phyloP scores from a whole-genome alignment of 2,113 vertebrate species.

The Sturnus vulgaris region DNA sequence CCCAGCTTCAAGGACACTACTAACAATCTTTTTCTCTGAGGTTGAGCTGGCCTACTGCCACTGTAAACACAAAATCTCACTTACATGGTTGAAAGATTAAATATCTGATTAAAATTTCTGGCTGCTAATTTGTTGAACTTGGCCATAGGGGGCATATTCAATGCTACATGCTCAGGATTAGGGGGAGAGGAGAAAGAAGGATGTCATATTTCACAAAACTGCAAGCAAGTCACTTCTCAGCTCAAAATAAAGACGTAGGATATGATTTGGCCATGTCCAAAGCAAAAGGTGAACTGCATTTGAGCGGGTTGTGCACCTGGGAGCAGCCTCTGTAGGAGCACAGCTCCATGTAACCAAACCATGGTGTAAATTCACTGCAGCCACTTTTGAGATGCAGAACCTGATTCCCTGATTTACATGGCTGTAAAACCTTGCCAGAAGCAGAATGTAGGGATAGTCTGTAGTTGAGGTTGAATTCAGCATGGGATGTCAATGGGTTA shows the following conservation, averaged over 20 bases:
- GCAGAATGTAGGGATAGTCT: neutral
- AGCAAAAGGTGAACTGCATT: neutral
- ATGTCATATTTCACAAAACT: neutral
- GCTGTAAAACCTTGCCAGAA: neutral
- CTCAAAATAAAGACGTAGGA: slow-evolving; percentile 15
- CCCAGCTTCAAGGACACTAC: slow-evolving; percentile 65
- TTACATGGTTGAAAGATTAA: slow-evolving; percentile 80
- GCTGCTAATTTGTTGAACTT: slow-evolving; percentile 81
- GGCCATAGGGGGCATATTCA: slow-evolving; percentile 52
- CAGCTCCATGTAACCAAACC: neutral
- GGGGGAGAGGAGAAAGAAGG: neutral
- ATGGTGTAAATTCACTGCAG: neutral
- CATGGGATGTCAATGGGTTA: neutral
- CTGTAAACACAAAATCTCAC: slow-evolving; percentile 73
- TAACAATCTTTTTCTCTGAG: slow-evolving; percentile 69
- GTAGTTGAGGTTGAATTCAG: neutral
- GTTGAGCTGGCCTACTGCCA: slow-evolving; percentile 72
- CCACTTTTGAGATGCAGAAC: neutral
- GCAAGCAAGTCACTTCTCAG: slow-evolving; percentile 28
- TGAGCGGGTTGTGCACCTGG: neutral
- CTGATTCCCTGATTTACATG: neutral
- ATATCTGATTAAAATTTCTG: slow-evolving; percentile 82
- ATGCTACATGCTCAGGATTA: neutral
- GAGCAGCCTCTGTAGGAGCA: neutral
- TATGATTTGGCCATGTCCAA: neutral